Percentiles rank a stretch among this genome's conserved stretches.
phyloP scores from a whole-genome alignment of 64 coral and sea anemone genomes.

The Porites lutea region DNA sequence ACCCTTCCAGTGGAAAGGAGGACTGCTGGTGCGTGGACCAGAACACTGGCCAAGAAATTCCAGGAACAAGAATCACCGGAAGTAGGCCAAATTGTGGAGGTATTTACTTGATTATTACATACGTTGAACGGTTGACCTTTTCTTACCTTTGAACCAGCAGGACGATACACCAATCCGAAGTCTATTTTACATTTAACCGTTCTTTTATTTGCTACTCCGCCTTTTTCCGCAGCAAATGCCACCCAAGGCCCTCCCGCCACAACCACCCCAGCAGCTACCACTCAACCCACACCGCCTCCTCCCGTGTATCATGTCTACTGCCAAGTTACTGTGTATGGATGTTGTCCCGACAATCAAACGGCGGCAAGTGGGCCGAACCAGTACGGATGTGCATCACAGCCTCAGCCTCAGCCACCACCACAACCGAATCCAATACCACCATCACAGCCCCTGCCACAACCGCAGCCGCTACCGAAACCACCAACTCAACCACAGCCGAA shows the following conservation, averaged over 20 bases:
- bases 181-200: too few species aligned
- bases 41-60: constrained; percentile 62
- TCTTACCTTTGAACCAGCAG: too few species aligned
- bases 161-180: too few species aligned
- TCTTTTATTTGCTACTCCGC: background rate
- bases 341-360: constrained; percentile 59
- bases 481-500: background rate
- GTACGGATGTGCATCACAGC: constrained; percentile 40
- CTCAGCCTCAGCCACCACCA: background rate
- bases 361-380: constrained; percentile 54
- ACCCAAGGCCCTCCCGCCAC: background rate
- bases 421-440: background rate
- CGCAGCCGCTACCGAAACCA: background rate
- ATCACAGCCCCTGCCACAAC: background rate
- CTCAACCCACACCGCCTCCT: constrained; percentile 32
- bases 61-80: constrained; percentile 60
- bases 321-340: constrained; percentile 58
- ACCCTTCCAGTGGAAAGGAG: constrained; percentile 57
- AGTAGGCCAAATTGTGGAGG: constrained; percentile 65
- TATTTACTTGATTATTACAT: background rate
- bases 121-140: too few species aligned
- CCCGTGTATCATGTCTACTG: constrained; percentile 55
- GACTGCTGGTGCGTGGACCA: constrained; percentile 93
- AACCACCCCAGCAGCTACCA: constrained; percentile 15
- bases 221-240: background rate